Evolutionary conservation across 2,797 vertebrate genomes (phyloP).

Genomic region (Acestrorhynchus altus): DNA sequence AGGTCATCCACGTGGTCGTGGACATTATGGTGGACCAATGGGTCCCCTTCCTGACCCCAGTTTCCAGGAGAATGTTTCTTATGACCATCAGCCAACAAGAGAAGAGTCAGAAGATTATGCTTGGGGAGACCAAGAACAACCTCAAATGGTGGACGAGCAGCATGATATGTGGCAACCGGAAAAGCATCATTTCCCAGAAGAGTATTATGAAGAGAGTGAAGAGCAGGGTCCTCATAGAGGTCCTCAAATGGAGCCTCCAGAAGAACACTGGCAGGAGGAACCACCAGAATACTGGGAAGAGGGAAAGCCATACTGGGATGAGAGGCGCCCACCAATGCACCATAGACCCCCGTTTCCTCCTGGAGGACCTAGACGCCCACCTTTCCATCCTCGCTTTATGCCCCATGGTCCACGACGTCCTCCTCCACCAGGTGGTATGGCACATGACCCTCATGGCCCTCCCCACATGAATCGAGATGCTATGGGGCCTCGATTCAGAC

Average conservation of each 20-base stretch:
- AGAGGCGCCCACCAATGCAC: conserved; percentile 80
- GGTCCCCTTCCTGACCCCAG: conserved; percentile 36
- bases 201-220: conserved; percentile 80
- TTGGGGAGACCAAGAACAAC: conserved; percentile 80
- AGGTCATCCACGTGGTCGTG: conserved; percentile 68
- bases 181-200: conserved; percentile 78
- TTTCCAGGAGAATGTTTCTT: conserved; percentile 70
- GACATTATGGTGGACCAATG: conserved; percentile 53
- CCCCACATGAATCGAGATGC: conserved; percentile 67
- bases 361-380: conserved; percentile 74
- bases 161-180: conserved; percentile 80
- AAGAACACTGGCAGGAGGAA: conserved; percentile 85
- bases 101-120: conserved; percentile 78
- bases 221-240: conserved; percentile 74
- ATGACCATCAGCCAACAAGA: conserved; percentile 75
- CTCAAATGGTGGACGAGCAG: conserved; percentile 73
- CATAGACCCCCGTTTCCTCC: conserved; percentile 77
- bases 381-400: conserved; percentile 78
- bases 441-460: conserved; percentile 65
- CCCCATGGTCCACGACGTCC: conserved; percentile 78
- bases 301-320: conserved; percentile 82
- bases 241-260: conserved; percentile 66
- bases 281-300: conserved; percentile 83
- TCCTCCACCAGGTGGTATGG: conserved; percentile 74
- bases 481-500: conserved; percentile 65